Evolutionary conservation across 2,888 invertebrate species (phyloP).

Genomic region (Drosophila setosimentum): DNA sequence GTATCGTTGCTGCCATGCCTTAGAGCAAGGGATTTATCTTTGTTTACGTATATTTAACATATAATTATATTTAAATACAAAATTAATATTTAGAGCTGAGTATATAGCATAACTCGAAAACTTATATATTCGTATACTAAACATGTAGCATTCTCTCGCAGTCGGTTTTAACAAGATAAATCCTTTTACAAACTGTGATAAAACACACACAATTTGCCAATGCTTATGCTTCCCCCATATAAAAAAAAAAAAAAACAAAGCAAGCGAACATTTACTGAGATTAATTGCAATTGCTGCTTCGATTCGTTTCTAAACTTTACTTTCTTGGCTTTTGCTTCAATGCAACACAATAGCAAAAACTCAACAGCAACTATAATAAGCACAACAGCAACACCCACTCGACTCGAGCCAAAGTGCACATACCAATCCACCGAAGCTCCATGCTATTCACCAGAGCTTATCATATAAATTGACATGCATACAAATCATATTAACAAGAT

Average conservation of each 20-base stretch:
- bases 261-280: slow-evolving; percentile 23
- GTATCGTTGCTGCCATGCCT: slow-evolving; percentile 57
- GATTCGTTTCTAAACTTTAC: slow-evolving; percentile 48
- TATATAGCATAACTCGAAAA: slow-evolving; percentile 48
- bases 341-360: slow-evolving; percentile 63
- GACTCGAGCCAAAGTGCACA: slow-evolving; percentile 37
- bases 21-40: slow-evolving; percentile 76
- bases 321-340: slow-evolving; percentile 63
- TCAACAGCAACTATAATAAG: slow-evolving; percentile 12
- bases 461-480: slow-evolving; percentile 73
- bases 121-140: slow-evolving; percentile 21
- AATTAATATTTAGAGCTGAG: slow-evolving; percentile 31
- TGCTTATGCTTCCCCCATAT: slow-evolving; percentile 50
- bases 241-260: slow-evolving; percentile 20
- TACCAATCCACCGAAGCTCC: slow-evolving; percentile 30
- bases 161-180: slow-evolving; percentile 64
- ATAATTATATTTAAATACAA: slow-evolving; percentile 8
- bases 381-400: slow-evolving; percentile 34
- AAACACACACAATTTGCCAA: slow-evolving; percentile 21
- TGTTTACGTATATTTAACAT: slow-evolving; percentile 32
- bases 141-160: slow-evolving; percentile 43
- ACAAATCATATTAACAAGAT: slow-evolving; percentile 24
- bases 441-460: slow-evolving; percentile 58
- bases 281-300: slow-evolving; percentile 50
- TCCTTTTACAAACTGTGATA: slow-evolving; percentile 57